These are phyloP conservation scores for Lanistes nyassanus DNA, from an alignment of 1,140 invertebrate species.

Conservation along the genomic window DNA sequence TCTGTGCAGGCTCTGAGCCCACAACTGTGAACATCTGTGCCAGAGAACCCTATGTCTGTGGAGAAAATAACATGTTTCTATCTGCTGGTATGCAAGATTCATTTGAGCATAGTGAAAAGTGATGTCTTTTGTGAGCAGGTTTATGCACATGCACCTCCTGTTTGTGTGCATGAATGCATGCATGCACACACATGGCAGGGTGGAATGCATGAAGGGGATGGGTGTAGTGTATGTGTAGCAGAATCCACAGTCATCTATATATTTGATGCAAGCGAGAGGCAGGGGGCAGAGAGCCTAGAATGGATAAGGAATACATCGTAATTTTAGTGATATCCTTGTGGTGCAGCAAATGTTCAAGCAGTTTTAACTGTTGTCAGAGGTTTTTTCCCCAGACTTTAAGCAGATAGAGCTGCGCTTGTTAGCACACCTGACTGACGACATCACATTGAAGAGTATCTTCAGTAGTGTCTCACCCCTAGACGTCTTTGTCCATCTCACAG, in stretches of 20 bases:
- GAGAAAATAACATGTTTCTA: constrained; percentile 47
- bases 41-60: constrained; percentile 55
- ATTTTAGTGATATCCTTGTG: too few relatives aligned
- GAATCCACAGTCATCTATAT: too few relatives aligned
- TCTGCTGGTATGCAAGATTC: constrained; percentile 49
- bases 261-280: too few relatives aligned
- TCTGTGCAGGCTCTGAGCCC: constrained; percentile 2
- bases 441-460: constrained; percentile 65
- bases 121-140: not conserved
- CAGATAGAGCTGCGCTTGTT: constrained; percentile 73
- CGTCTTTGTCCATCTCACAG: constrained; percentile 70
- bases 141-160: not conserved
- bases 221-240: too few relatives aligned
- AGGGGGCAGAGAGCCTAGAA: too few relatives aligned
- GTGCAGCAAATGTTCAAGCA: too few relatives aligned
- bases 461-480: constrained; percentile 56
- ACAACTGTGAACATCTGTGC: constrained; percentile 46
- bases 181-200: too few relatives aligned
- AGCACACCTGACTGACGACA: constrained; percentile 70
- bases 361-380: not conserved
- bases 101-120: too few relatives aligned
- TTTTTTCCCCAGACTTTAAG: constrained; percentile 68
- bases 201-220: too few relatives aligned
- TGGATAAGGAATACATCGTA: too few relatives aligned
- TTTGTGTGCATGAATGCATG: too few relatives aligned